These are phyloP conservation scores for Euproctis similis DNA, from an alignment of 2,888 invertebrate species.

Conservation along the genomic window DNA sequence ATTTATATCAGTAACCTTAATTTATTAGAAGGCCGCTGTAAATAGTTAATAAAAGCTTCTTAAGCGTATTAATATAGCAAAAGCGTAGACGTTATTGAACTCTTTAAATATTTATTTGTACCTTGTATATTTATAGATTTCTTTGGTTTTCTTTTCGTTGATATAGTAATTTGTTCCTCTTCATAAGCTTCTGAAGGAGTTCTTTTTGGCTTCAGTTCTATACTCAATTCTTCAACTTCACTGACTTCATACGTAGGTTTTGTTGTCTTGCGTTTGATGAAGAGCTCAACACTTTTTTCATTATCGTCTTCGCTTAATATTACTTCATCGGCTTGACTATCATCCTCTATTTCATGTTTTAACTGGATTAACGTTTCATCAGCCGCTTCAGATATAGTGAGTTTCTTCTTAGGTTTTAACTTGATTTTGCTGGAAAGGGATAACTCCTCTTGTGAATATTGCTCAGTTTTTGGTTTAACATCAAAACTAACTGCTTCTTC, in stretches of 20 bases:
- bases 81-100: neutral
- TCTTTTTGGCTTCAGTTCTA: conserved; percentile 70
- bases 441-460: conserved; percentile 81
- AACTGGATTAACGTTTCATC: conserved; percentile 81
- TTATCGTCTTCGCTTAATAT: conserved; percentile 78
- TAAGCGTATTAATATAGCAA: too few relatives aligned
- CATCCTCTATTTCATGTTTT: conserved; percentile 78
- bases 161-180: conserved; percentile 82
- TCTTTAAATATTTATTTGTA: conserved; percentile 45
- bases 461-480: conserved; percentile 50
- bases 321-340: conserved; percentile 79
- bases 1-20: too few relatives aligned
- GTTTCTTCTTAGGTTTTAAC: conserved; percentile 78
- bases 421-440: conserved; percentile 83
- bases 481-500: conserved; percentile 78
- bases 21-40: too few relatives aligned
- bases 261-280: conserved; percentile 65
- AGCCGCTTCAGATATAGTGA: conserved; percentile 79
- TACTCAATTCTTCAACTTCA: conserved; percentile 77
- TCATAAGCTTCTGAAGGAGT: conserved; percentile 65
- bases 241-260: conserved; percentile 76
- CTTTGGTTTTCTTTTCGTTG: conserved; percentile 79
- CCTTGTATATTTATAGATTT: conserved; percentile 80
- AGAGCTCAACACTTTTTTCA: conserved; percentile 75
- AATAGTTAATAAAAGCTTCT: too few relatives aligned